These are phyloP conservation scores for Sylvia borin DNA, from an alignment of 2,797 vertebrate genomes.

Conservation along the genomic window DNA sequence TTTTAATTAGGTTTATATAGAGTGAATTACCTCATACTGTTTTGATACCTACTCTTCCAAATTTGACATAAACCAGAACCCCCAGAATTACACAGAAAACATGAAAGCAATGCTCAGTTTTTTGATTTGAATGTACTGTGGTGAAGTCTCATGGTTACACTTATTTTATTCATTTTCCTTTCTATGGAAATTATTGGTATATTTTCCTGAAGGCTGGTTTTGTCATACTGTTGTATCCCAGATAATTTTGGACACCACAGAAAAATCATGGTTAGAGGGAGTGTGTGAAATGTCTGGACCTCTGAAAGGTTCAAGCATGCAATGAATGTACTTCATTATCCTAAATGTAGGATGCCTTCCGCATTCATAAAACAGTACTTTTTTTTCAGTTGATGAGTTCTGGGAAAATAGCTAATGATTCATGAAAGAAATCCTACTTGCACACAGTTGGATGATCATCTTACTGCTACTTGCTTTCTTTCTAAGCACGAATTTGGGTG, in stretches of 20 bases:
- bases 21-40: neutral
- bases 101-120: neutral
- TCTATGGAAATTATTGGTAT: slow-evolving; percentile 3
- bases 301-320: slow-evolving; percentile 12
- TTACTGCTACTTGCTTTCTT: slow-evolving; percentile 47
- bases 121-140: neutral
- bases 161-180: neutral
- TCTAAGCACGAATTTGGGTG: slow-evolving; percentile 46
- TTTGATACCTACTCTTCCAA: slow-evolving; percentile 22
- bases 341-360: slow-evolving; percentile 30
- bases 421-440: slow-evolving; percentile 48
- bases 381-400: slow-evolving; percentile 38
- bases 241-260: neutral
- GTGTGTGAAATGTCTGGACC: slow-evolving; percentile 9
- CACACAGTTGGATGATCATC: slow-evolving; percentile 39
- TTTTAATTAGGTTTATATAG: neutral
- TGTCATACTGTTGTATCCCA: neutral
- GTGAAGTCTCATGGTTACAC: neutral
- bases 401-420: slow-evolving; percentile 67
- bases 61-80: neutral
- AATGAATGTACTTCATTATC: slow-evolving; percentile 15
- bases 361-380: slow-evolving; percentile 47
- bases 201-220: neutral
- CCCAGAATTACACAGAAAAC: neutral
- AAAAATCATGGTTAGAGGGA: neutral